phyloP scores from a whole-genome alignment of 2,113 vertebrate genomes.

The Copsychus sechellarum region DNA sequence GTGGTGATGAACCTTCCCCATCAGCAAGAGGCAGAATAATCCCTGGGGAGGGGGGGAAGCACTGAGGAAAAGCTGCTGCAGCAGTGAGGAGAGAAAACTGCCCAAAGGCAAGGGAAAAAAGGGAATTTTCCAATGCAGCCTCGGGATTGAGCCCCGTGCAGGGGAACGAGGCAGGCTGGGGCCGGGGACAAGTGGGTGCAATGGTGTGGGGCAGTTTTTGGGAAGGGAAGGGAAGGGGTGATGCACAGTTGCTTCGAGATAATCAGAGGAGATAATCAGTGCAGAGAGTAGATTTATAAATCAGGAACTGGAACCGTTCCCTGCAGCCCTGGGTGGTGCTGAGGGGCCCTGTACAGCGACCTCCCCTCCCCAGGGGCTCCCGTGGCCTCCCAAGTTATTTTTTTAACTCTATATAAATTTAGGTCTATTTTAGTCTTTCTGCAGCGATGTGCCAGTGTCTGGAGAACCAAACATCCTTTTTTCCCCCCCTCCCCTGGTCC shows the following conservation, averaged over 20 bases:
- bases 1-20: neutral
- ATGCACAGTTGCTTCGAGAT: slow-evolving; percentile 4
- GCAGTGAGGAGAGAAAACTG: neutral
- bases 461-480: slow-evolving; percentile 30
- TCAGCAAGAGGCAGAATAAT: neutral
- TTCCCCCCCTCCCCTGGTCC: neutral
- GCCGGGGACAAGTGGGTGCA: slow-evolving; percentile 42
- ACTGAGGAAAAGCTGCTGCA: neutral
- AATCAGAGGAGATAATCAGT: slow-evolving; percentile 32
- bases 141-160: neutral
- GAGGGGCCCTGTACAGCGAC: neutral
- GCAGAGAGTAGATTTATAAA: neutral
- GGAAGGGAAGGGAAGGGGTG: neutral
- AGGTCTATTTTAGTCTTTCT: slow-evolving; percentile 62
- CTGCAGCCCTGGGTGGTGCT: neutral
- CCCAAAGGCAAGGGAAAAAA: neutral
- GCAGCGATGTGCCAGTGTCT: slow-evolving; percentile 60
- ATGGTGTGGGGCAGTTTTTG: neutral
- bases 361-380: neutral
- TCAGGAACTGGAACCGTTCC: neutral
- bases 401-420: slow-evolving; percentile 64
- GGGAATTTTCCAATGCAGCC: neutral
- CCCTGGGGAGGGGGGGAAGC: accelerated
- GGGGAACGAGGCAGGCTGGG: neutral
- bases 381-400: slow-evolving; percentile 54